Conservation (phyloP, 2,797 vertebrate genomes). For the Distichodus sexfasciatus region DNA sequence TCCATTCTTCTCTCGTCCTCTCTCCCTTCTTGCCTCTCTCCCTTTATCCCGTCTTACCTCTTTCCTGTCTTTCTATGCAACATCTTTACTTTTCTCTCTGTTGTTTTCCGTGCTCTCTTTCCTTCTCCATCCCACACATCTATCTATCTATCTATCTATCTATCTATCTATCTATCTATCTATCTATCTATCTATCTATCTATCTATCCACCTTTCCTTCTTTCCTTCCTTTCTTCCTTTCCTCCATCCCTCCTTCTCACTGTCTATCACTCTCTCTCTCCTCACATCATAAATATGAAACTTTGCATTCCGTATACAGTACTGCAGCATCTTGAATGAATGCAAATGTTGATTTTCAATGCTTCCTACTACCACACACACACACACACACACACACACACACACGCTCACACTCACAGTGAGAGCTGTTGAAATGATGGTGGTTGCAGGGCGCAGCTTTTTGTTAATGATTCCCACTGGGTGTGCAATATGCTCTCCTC, state of each 20-base stretch:
- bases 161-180: background rate
- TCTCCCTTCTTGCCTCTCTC: background rate
- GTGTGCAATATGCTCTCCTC: slow-evolving; percentile 14
- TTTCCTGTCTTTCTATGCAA: too few species aligned
- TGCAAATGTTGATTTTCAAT: too few species aligned
- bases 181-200: background rate
- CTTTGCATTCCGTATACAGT: too few species aligned
- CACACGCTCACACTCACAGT: background rate
- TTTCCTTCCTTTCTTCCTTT: background rate
- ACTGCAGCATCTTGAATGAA: too few species aligned
- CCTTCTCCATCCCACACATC: background rate
- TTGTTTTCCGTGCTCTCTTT: background rate
- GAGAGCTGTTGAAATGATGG: slow-evolving; percentile 9
- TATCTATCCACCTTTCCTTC: background rate
- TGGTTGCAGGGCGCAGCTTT: slow-evolving; percentile 15
- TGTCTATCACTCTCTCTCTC: background rate
- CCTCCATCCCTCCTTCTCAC: background rate
- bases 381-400: background rate
- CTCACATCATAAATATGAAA: too few species aligned
- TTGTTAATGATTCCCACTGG: slow-evolving; percentile 20
- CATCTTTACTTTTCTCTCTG: too few species aligned
- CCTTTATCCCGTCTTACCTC: background rate
- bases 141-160: background rate
- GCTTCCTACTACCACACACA: too few species aligned
- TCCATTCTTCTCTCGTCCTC: background rate